Conservation (phyloP, 2,113 vertebrate genomes). For the Tautogolabrus adspersus region DNA sequence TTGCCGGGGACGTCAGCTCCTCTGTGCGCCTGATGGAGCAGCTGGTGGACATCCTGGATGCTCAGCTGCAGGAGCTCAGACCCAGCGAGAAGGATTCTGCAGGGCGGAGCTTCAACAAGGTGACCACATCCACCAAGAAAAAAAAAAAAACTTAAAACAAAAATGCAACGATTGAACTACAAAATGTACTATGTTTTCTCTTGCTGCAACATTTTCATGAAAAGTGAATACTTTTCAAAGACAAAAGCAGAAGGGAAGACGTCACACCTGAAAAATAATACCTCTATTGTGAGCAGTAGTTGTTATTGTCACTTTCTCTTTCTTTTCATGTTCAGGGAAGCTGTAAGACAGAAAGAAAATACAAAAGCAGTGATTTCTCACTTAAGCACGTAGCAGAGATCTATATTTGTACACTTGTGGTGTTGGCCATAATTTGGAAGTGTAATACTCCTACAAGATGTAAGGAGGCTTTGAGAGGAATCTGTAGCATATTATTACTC, state of each 20-base stretch:
- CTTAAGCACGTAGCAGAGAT: conserved; percentile 21
- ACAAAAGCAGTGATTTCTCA: conserved; percentile 17
- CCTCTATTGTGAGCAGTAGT: background rate
- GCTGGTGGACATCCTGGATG: conserved; percentile 97
- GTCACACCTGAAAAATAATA: background rate
- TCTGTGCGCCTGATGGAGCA: conserved; percentile 97
- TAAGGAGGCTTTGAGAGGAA: conserved; percentile 18
- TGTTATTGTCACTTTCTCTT: conserved; percentile 16
- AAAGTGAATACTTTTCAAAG: background rate
- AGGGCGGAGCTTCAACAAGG: conserved; percentile 98
- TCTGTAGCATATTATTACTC: conserved; percentile 21
- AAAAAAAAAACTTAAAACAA: background rate
- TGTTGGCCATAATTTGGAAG: conserved; percentile 29
- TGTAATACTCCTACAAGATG: conserved; percentile 19
- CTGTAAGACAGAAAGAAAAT: background rate
- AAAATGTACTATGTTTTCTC: background rate
- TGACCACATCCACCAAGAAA: conserved; percentile 61
- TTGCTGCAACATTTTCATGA: conserved; percentile 9
- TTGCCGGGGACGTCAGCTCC: conserved; percentile 95
- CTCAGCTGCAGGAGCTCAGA: conserved; percentile 94
- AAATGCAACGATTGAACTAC: background rate
- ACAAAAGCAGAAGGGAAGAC: background rate
- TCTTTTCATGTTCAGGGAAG: conserved; percentile 27
- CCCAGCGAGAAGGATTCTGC: conserved; percentile 93
- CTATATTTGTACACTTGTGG: conserved; percentile 23